Conservation (phyloP, 1,140 invertebrate genomes). For the Caenorhabditis remanei region DNA sequence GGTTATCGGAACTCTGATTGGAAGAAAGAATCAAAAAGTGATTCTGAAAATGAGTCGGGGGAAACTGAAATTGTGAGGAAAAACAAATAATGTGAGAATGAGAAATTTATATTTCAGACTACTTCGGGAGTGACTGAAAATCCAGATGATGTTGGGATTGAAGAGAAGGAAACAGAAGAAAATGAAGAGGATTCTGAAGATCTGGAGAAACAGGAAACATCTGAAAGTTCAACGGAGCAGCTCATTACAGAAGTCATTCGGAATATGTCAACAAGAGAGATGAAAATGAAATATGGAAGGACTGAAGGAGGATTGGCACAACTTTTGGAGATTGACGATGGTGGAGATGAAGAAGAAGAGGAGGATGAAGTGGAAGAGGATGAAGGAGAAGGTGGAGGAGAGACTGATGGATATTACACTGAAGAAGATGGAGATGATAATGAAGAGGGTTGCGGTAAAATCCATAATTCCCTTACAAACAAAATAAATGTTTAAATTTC, state of each 20-base stretch:
- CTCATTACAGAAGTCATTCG: neutral
- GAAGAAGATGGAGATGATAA: neutral
- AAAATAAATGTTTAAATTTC: neutral
- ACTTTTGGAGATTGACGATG: neutral
- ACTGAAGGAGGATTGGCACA: neutral
- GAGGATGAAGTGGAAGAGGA: neutral
- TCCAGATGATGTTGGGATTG: neutral
- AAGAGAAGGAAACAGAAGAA: neutral
- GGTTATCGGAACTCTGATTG: neutral
- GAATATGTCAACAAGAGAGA: conserved; percentile 8
- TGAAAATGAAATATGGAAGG: neutral
- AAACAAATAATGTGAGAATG: neutral
- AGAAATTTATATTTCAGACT: neutral
- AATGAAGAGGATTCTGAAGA: neutral
- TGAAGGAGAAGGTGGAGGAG: neutral
- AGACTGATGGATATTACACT: too few relatives aligned
- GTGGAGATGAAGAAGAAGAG: neutral
- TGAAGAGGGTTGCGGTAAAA: neutral
- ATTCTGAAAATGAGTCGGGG: neutral
- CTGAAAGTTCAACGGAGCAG: too few relatives aligned
- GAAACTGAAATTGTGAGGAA: neutral
- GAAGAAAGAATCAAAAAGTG: neutral
- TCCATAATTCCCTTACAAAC: neutral
- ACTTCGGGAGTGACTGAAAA: neutral
- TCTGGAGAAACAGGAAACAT: neutral